Base-by-base conservation (phyloP, 2,888 invertebrate species). In the Hecatera dysodea region DNA sequence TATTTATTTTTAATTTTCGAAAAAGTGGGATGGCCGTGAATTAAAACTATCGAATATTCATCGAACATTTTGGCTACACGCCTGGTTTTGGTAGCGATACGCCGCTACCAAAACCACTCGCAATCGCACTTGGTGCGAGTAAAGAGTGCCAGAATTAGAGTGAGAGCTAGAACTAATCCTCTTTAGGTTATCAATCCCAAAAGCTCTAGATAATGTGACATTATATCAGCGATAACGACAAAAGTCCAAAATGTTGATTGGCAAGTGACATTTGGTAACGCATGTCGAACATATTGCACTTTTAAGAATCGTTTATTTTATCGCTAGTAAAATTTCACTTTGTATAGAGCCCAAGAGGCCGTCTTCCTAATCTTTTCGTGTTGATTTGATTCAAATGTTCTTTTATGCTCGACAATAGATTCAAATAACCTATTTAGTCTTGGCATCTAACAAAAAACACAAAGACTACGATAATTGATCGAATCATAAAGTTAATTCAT, bases 101-200 rank as follows among this genome's bases (percentile, higher is more conserved):
- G 46, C 7, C 22, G 22, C n/a, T n/a, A n/a, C n/a, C n/a, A n/a
- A n/a, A n/a, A n/a, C n/a, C n/a, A n/a, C n/a, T n/a, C n/a, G n/a
- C n/a, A n/a, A n/a, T n/a, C n/a, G 29, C 50, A n/a, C 48, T 61
- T 48, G 27, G 36, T 62, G 67, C 60, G 39, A 75, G 67, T 67
- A 60, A 80, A 75, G 69, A 55, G 59, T 46, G 71, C 56, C 75
- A 70, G 78, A 83, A 69, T 72, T 39, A 48, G 12, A 50, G 39
- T 56, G 59, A 66, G n/a, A 50, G 42, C 70, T 75, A 78, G 39
- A 60, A 53, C 36, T 59, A 56, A 53, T 67, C 46, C 9, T 39
- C 59, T 11, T 52, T 71, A 61, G 67, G 55, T 44, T 53, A 67
- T 67, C 53, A 67, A 71, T 69, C 56, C 48, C 33, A 36, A 44